Evolutionary conservation across 2,113 vertebrate species (phyloP).

Genomic region (Macroglossus sobrinus): DNA sequence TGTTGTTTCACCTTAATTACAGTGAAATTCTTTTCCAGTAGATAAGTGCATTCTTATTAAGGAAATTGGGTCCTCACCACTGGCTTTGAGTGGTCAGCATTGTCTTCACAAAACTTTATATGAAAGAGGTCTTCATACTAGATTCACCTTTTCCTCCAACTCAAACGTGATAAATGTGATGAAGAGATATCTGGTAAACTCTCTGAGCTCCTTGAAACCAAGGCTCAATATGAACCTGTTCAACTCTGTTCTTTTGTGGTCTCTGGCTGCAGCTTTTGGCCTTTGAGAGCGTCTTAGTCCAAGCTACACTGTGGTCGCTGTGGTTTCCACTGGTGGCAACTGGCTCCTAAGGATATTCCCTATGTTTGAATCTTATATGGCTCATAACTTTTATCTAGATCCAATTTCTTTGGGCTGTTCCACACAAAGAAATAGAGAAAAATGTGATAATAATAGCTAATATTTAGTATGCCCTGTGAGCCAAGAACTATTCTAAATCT

Average conservation of each 20-base stretch:
- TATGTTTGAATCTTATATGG: not conserved
- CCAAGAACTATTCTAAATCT: not conserved
- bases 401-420: not conserved
- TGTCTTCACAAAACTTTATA: not conserved
- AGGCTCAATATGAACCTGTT: not conserved
- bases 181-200: not conserved
- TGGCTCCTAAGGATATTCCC: constrained; percentile 9
- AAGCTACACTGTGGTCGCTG: not conserved
- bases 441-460: constrained; percentile 18
- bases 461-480: not conserved
- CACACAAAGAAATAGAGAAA: not conserved
- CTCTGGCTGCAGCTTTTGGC: not conserved
- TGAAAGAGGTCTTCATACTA: not conserved
- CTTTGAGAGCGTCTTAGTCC: not conserved
- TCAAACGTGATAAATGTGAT: not conserved
- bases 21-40: not conserved
- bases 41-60: not conserved
- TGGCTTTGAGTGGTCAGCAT: not conserved
- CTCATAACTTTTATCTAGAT: constrained; percentile 21
- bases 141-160: not conserved
- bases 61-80: not conserved
- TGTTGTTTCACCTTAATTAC: constrained; percentile 2
- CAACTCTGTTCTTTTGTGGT: not conserved
- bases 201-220: not conserved
- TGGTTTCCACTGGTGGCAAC: constrained; percentile 2